Percentiles rank a stretch among this genome's conserved stretches.
Evolutionary conservation across 2,797 vertebrate species (phyloP).

Genomic region (Hybognathus amarus): DNA sequence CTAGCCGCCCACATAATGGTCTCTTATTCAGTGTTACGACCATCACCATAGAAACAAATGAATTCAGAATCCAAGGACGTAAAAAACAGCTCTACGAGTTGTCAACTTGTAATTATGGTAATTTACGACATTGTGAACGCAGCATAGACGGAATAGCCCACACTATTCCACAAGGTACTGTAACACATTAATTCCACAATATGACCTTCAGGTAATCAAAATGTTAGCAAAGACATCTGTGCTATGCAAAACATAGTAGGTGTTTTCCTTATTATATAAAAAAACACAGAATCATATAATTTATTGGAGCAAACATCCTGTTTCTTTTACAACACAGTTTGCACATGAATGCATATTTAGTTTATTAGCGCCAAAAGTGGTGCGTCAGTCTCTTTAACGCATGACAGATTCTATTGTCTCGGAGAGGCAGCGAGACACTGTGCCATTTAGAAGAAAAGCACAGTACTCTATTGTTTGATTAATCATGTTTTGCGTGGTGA

Average conservation of each 20-base stretch:
- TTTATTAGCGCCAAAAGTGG: conserved; percentile 32
- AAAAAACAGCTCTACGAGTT: conserved; percentile 11
- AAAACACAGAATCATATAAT: background rate
- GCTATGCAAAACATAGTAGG: background rate
- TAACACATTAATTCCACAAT: too few relatives aligned
- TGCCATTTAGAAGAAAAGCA: conserved; percentile 28
- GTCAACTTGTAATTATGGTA: conserved; percentile 27
- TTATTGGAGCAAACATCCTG: background rate
- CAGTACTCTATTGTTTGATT: conserved; percentile 45
- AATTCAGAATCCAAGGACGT: conserved; percentile 12
- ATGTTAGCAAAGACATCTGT: background rate
- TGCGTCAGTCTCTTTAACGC: conserved; percentile 9
- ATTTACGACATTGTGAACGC: background rate
- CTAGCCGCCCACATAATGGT: conserved; percentile 15
- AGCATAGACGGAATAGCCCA: background rate
- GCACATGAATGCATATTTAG: conserved; percentile 5
- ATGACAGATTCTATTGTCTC: conserved; percentile 42
- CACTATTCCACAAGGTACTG: background rate
- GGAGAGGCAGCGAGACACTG: background rate
- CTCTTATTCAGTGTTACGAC: background rate
- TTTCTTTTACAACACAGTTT: background rate
- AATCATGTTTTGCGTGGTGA: conserved; percentile 31
- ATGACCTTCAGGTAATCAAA: conserved; percentile 11
- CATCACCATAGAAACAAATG: conserved; percentile 16
- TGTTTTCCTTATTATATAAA: background rate